phyloP scores from a whole-genome alignment of 1,140 invertebrate genomes.

The Maconellicoccus hirsutus region DNA sequence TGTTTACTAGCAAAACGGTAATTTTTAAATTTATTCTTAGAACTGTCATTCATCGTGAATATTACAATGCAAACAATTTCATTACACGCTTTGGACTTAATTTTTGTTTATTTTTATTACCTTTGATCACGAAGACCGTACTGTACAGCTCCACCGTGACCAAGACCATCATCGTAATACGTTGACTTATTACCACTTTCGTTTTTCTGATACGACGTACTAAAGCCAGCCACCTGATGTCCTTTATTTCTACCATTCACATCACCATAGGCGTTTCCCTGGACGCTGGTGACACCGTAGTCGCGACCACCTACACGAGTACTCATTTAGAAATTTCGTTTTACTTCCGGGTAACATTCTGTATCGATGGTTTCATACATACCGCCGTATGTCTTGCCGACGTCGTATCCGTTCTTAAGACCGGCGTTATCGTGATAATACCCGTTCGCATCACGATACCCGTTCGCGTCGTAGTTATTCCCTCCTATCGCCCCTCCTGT shows the following conservation, averaged over 20 bases:
- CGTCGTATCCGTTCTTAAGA: slow-evolving; percentile 28
- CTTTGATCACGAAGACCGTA: slow-evolving; percentile 30
- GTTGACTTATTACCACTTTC: slow-evolving; percentile 32
- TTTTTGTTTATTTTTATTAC: slow-evolving; percentile 23
- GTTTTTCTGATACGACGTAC: slow-evolving; percentile 32
- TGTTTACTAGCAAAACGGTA: neutral
- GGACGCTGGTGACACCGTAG: slow-evolving; percentile 27
- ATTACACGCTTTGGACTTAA: neutral
- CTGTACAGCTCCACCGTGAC: slow-evolving; percentile 30
- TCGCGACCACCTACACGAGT: slow-evolving; percentile 27
- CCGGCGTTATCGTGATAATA: slow-evolving; percentile 29
- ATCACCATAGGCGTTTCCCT: slow-evolving; percentile 29
- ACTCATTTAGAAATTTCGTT: neutral
- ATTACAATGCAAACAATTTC: neutral
- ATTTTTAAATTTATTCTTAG: slow-evolving; percentile 13
- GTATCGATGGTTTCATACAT: neutral
- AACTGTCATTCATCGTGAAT: neutral
- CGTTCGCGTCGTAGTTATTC: slow-evolving; percentile 25
- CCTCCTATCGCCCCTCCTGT: slow-evolving; percentile 23
- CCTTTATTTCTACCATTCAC: slow-evolving; percentile 31
- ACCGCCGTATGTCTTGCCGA: slow-evolving; percentile 30
- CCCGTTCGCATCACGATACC: slow-evolving; percentile 28
- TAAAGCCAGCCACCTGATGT: slow-evolving; percentile 32
- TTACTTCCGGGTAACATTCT: too few relatives aligned
- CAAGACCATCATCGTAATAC: slow-evolving; percentile 33